Base-by-base conservation (phyloP, 2,888 invertebrate genomes). In the Allolobophora icterica region DNA sequence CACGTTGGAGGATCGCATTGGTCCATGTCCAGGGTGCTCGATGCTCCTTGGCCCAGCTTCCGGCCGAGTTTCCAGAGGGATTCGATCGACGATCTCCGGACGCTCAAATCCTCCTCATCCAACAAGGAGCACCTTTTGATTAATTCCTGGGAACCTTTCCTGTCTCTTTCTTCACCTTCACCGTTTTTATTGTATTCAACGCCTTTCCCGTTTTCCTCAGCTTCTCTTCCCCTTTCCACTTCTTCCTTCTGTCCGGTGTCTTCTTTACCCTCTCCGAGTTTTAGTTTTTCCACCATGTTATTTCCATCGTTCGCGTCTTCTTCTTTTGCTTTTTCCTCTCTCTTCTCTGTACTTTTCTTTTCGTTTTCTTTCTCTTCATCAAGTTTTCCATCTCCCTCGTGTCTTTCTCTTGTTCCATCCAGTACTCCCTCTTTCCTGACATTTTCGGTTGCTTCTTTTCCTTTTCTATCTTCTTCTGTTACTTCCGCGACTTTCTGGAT, bases 1-100 rank as follows among this genome's bases (percentile, higher is more conserved):
- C 93, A 93, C 17, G 94, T 93, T 52, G 94, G 94, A 4, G 94
- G 94, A n/a, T 93, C 93, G 90, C 94, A 94, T 4, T 93, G 92
- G 34, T 94, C 94, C 52, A 94, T 92, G 89, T 94, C 94, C 35
- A 94, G 35, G 87, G 87, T 19, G 35, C 5, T 90, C 34, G 35
- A 30, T 38, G 30, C 52, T 21, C 33, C 38, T 33, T 38, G 52
- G n/a, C 83, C 90, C 11, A 58, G n/a, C 90, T 71, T 90, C 90
- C 38, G 34, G 87, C 34, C 87, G 21, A 87, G 87, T 87, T 15
- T 87, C 87, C 87, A 87, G 34, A 35, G 35, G 35, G 87, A 87
- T 87, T 34, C 87, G 21, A 34, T 71, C 71, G 30, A 30, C 71
- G 71, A 71, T 71, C 11, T 71, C 71, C 71, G 6, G 71, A n/a